Base-by-base conservation (phyloP, 2,113 vertebrate genomes). In the Laticauda colubrina region DNA sequence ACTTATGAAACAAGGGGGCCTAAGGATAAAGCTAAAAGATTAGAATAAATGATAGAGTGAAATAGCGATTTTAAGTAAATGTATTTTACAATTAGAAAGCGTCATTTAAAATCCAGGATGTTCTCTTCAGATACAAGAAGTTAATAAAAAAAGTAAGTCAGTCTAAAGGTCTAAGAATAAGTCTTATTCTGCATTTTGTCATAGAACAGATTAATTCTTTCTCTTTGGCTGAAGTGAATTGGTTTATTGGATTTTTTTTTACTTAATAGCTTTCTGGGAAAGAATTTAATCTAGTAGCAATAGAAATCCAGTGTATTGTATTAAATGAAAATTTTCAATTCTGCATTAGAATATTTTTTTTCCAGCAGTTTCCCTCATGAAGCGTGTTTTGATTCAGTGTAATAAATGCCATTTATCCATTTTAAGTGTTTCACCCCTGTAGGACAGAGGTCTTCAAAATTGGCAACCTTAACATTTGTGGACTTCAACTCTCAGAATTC, bases 241-340 rank as follows among this genome's bases (percentile, higher is more conserved):
- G 15, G 15, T 45, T 87, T 87, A 85, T 11, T 39, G 56, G 90
- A 5, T 8, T 69, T 91, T 51, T 53, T 51, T 75, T 90, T 26
- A n/a, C 43, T 48, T 91, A 56, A 86, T 57, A 94, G 95, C 95
- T 96, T 96, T 94, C 93, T 95, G 93, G 93, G 96, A 96, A 94
- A 94, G 93, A 96, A 93, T 94, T 92, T 86, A 94, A 95, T 96
- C 94, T 95, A 94, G 86, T 12, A 91, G 91, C 88, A 94, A 54
- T 92, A 94, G 91, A 91, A 69, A 64, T 96, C 92, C 94, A 85
- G 92, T 94, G 94, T 95, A 94, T 48, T 94, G 89, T 93, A 29
- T 96, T 96, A 95, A 95, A 61, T 57, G 93, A 91, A 96, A 88
- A 87, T 88, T 95, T 34, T 45, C 91, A 94, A 95, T 94, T 94